Evolutionary conservation across 2,113 vertebrate genomes (phyloP), one percentile per base, ranked within the genome.

Genomic region (Oxygymnocypris stewartii): DNA sequence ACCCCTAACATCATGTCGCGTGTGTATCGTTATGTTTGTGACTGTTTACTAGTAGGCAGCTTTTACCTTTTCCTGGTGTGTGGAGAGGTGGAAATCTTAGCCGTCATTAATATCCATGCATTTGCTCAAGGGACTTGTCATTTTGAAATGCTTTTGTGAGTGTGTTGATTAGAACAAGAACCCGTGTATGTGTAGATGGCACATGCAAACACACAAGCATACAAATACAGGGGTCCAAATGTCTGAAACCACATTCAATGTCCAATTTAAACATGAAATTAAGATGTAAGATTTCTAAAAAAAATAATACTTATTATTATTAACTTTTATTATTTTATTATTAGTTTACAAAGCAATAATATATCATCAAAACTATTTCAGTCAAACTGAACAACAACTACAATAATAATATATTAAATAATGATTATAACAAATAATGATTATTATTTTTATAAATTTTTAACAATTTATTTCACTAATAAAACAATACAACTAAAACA

Each of bases 101-200:
- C 6, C 13, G 25, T 59, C 11, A 37, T 59, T 79, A 69, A 12
- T 63, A 23, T 87, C 25, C 57, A 23, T 84, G 12, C 61, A n/a
- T 79, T n/a, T 81, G 54, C 73, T 73, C 9, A 51, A n/a, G 76
- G 8, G 75, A 61, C 31, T 57, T 79, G 65, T 79, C 25, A 59
- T 75, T 49, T 74, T 87, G 74, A 87, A 63, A 79, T 40, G 8
- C 54, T 42, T 80, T 79, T 79, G 51, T 84, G 35, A 23, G 31
- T 23, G 69, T 73, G 35, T 73, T 40, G 35, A 54, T 75, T 28
- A 18, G 51, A 61, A 28, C 47, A 40, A 37, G n/a, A 71, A 73
- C 63, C 61, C 49, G 49, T 35, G 40, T 44, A 28, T 35, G 44
- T 84, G 69, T 42, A 25, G 6, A 59, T 78, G 81, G 14, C 65